Evolutionary conservation across 1,140 invertebrate species (phyloP), one percentile per base, ranked within the genome.

Genomic region (Zaprionus capensis): DNA sequence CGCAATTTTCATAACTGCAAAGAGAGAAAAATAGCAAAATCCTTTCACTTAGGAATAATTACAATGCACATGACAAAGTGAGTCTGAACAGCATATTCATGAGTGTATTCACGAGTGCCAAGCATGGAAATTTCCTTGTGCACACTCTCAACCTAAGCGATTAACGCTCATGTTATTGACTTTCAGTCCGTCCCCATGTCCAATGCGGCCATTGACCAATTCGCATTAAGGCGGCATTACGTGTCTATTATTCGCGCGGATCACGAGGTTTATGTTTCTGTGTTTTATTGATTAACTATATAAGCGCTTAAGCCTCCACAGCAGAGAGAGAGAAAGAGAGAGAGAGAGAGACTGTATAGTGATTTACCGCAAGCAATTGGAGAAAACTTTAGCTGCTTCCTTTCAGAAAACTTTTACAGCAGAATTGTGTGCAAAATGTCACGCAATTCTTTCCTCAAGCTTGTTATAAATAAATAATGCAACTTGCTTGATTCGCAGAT

Each of bases 1-100:
- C 61, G 68, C 46, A 71, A 76, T 71, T 71, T 71, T 71, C 49
- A 71, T 31, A 49, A 63, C 20, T 20, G 31, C 31, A 24, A 51
- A 51, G 22, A 6, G n/a, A 17, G 6, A 51, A 22, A 4, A 51
- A 20, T 22, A 12, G 5, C 24, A 51, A 51, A 63, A 63, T 63
- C 69, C 69, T 71, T 71, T 59, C 67, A 70, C 71, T 58, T 41
- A 67, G 63, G 11, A 22, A 66, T 61, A 66, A 59, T 73, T 73
- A 51, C 62, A 49, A 28, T 59, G 57, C 57, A 69, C 57, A 59
- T 34, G 65, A 12, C 28, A 56, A 44, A 68, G n/a, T 17, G n/a
- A 17, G 15, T 46, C 38, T 68, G 64, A 34, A 34, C n/a, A 17
- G 2, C 6, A 17, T 57, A 67, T 57, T 36, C 12, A 31, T 67